Evolutionary conservation across 2,888 invertebrate species (phyloP), one percentile per base, ranked within the genome.

Genomic region (Osedax frankpressi): DNA sequence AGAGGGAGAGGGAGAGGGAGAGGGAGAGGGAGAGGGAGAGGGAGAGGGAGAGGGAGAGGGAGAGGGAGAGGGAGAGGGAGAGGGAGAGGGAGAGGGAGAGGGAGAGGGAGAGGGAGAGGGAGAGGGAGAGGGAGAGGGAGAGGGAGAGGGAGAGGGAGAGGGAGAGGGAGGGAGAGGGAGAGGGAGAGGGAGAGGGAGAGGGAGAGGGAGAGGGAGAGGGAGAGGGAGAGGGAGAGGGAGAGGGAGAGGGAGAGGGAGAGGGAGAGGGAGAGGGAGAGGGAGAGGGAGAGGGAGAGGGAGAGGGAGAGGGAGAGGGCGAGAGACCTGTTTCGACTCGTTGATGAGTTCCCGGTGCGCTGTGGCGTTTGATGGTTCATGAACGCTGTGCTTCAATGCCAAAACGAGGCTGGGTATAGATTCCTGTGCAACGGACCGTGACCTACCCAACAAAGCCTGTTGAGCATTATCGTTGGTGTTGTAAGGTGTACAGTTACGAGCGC

Each of bases 401-500:
- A 73, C 29, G 19, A 28, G 11, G 29, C 3, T 25, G 0, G 94
- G 92, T 74, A 94, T 89, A 74, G 93, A 89, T 71, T 90, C 90
- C 78, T 92, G 91, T 2, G 89, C 89, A 59, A 93, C 88, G 11
- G 44, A 11, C 11, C 44, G 25, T 44, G 59, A 0, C 14, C 14
- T 44, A 26, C 44, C 26, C 44, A 14, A 30, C 24, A 44, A n/a
- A 25, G 27, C 24, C 68, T 92, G 91, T 85, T 92, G 88, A 28
- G 88, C 87, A 1, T 85, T 82, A 62, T 86, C 86, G 81, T 91
- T 92, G 28, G 79, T 79, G 79, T 84, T 83, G 25, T 80, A 79
- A 82, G 90, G 92, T 84, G 92, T 88, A 0, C 92, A 92, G 78
- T 90, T 90, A 78, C 92, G 91, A 0, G 93, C 90, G 0, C 94